Base-by-base conservation (phyloP, 37 sponge, comb jelly and placozoan species). In the Spongia lamella region DNA sequence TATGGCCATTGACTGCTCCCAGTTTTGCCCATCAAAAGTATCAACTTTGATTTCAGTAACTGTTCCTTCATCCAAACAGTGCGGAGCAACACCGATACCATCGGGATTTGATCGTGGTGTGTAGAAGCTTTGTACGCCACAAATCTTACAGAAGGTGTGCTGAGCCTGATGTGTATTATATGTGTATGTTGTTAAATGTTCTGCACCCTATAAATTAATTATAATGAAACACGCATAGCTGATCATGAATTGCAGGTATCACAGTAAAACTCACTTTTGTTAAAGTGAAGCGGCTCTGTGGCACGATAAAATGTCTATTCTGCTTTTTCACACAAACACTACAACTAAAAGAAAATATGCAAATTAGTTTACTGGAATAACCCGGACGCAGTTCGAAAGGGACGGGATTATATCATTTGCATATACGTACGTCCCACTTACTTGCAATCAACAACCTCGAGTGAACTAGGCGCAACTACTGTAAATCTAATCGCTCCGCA, bases 61-160 rank as follows among this genome's bases (percentile, higher is more conserved):
- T 32, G 89, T 88, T 7, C 86, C 86, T 27, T 47, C 31, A 37
- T 94, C 90, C 0, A 96, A 58, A 39, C 96, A 96, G 61, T 91
- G 89, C 0, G 66, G 56, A 22, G 84, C 72, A 1, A 96, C 72
- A 3, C 92, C 96, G 14, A 40, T 61, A 11, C 96, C 96, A 75
- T 96, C 96, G 35, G 96, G 89, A 38, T 96, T 96, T 20, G 96
- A 96, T 0, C 96, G 80, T 26, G 96, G 96, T 24, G 86, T 88
- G 84, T 96, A 96, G 85, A 96, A 96, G 53, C 96, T 92, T 71
- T 96, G 96, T 16, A 96, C 96, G 14, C 96, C 96, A 68, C 96
- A 96, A 11, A 66, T 43, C 54, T 64, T 79, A 63, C 96, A 96
- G 79, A 96, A 96, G 25, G 83, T 88, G 84, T 96, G 96, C 77